Conservation (phyloP, 1,140 invertebrate genomes). For the Plutomurus gul region DNA sequence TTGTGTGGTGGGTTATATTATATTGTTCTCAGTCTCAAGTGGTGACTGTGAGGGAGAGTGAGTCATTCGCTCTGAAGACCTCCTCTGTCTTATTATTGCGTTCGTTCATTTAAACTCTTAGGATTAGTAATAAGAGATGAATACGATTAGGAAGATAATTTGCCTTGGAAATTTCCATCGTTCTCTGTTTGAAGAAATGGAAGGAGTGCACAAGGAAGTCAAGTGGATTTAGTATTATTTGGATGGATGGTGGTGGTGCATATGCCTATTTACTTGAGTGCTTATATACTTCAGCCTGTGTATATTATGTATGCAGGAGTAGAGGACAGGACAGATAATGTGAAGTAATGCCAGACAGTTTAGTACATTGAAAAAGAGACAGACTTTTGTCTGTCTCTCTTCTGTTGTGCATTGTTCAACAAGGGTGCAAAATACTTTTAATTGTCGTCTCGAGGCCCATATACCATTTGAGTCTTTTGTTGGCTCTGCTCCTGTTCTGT, state of each 20-base stretch:
- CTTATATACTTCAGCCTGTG: too few relatives aligned
- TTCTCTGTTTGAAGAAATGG: too few relatives aligned
- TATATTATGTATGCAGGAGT: neutral
- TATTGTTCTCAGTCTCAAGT: too few relatives aligned
- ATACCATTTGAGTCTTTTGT: conserved; percentile 14
- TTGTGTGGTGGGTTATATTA: neutral
- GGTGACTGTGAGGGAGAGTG: neutral
- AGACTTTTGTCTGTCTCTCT: conserved; percentile 29
- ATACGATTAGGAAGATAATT: conserved; percentile 13
- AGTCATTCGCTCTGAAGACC: neutral
- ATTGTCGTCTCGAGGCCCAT: conserved; percentile 45
- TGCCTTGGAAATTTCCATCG: neutral
- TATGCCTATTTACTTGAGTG: too few relatives aligned
- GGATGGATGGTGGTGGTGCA: neutral
- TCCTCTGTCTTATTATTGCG: neutral
- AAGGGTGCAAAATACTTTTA: conserved; percentile 48
- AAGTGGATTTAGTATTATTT: neutral
- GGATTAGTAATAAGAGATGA: conserved; percentile 15
- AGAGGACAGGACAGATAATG: neutral
- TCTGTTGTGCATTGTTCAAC: conserved; percentile 6
- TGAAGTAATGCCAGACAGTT: neutral
- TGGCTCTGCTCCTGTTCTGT: neutral
- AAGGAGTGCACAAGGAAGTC: neutral
- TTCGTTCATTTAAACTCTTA: conserved; percentile 1
- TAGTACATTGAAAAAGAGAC: conserved; percentile 17